Conservation (phyloP, 2,113 vertebrate species). For the Rhinoptilus africanus region DNA sequence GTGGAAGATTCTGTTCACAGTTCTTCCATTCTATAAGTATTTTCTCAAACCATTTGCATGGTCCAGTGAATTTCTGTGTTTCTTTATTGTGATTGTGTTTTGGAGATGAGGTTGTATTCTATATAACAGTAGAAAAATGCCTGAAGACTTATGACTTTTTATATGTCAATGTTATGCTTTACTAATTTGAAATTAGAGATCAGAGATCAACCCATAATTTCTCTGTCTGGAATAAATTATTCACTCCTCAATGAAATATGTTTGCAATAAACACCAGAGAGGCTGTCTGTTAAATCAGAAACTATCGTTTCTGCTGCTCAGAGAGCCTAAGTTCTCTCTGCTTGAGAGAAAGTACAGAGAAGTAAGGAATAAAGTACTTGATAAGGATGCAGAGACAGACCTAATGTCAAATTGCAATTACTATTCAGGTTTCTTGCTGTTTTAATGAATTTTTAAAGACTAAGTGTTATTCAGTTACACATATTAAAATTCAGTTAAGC, state of each 20-base stretch:
- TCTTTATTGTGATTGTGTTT: neutral
- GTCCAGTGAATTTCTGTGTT: neutral
- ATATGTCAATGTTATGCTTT: neutral
- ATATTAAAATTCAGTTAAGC: neutral
- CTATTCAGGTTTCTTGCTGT: neutral
- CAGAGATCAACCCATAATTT: neutral
- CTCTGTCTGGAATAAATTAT: neutral
- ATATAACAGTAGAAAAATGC: neutral
- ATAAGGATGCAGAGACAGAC: neutral
- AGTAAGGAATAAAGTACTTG: neutral
- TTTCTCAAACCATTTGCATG: neutral
- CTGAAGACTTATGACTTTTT: neutral
- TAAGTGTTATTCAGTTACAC: neutral
- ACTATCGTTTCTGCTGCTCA: neutral
- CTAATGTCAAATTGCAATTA: neutral
- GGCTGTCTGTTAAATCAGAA: neutral
- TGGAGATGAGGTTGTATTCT: neutral
- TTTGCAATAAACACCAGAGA: neutral
- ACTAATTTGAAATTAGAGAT: neutral
- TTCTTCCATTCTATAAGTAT: conserved; percentile 5
- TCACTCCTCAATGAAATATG: neutral
- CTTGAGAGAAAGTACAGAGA: neutral
- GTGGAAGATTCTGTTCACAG: conserved; percentile 8
- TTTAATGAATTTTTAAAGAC: neutral
- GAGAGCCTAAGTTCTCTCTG: neutral